Conservation (phyloP, 2,113 vertebrate genomes). For the Paradoxurus hermaphroditus region DNA sequence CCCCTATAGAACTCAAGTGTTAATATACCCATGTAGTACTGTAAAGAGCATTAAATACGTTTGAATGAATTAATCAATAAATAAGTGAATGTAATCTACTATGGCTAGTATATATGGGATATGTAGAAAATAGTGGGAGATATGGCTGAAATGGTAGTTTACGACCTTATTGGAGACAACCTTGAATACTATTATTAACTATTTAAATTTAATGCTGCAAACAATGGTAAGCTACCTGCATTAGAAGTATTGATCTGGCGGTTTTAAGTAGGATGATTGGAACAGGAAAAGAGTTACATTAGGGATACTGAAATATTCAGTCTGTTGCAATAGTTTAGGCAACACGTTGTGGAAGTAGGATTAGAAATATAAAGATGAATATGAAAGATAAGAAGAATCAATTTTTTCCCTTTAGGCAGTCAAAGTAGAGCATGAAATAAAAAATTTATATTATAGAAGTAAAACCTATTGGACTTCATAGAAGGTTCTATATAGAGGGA, state of each 20-base stretch:
- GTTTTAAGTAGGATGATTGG: background rate
- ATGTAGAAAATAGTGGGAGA: background rate
- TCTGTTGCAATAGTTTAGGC: background rate
- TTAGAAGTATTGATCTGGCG: conserved; percentile 31
- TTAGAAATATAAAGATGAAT: background rate
- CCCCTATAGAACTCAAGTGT: background rate
- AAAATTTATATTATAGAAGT: background rate
- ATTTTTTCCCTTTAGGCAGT: background rate
- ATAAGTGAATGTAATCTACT: background rate
- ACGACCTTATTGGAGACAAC: background rate
- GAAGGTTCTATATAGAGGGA: background rate
- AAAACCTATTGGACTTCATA: background rate
- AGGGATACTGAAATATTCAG: background rate
- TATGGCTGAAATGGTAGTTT: background rate
- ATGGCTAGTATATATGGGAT: background rate
- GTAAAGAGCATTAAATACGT: background rate
- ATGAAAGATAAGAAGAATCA: background rate
- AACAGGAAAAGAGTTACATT: background rate
- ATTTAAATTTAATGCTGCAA: background rate
- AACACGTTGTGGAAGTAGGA: background rate
- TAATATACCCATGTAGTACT: background rate
- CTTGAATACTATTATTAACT: background rate
- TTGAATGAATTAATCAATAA: background rate
- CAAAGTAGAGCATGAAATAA: background rate
- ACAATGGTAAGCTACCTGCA: background rate